A percentile compares a stretch with the other conserved stretches of the same genome.
Conservation (phyloP, 1,140 invertebrate genomes). For the Drosophila malerkotliana region DNA sequence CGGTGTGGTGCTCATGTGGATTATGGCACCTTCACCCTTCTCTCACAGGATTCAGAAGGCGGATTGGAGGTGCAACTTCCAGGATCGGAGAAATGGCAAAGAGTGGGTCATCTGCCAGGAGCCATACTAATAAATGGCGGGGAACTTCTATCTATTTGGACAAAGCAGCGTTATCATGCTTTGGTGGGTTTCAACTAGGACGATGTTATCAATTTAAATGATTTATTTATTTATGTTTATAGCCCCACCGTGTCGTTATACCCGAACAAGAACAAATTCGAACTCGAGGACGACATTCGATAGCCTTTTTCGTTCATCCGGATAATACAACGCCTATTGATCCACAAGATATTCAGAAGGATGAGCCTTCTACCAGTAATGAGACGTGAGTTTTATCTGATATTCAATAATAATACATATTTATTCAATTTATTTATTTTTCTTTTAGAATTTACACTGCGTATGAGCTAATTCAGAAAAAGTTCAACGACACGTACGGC, state of each 20-base stretch:
- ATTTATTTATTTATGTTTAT: slow-evolving; percentile 23
- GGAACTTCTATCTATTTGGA: slow-evolving; percentile 91
- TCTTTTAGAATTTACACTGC: slow-evolving; percentile 86
- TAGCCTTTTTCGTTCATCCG: slow-evolving; percentile 91
- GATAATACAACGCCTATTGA: slow-evolving; percentile 86
- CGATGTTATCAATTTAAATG: neutral
- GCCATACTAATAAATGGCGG: slow-evolving; percentile 92
- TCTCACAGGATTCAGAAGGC: slow-evolving; percentile 89
- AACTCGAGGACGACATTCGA: slow-evolving; percentile 87
- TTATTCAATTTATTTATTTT: neutral
- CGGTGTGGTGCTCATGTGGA: slow-evolving; percentile 90
- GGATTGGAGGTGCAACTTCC: slow-evolving; percentile 87
- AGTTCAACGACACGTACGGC: slow-evolving; percentile 88
- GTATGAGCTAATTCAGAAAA: slow-evolving; percentile 88
- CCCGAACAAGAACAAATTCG: slow-evolving; percentile 87
- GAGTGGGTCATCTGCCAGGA: slow-evolving; percentile 90
- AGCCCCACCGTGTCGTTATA: slow-evolving; percentile 90
- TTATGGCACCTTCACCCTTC: slow-evolving; percentile 90
- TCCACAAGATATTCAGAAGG: slow-evolving; percentile 81
- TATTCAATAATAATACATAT: neutral
- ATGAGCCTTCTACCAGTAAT: slow-evolving; percentile 57
- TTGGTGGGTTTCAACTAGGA: slow-evolving; percentile 85
- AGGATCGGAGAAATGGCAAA: slow-evolving; percentile 89
- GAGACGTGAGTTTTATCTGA: slow-evolving; percentile 61
- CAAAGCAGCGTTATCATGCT: slow-evolving; percentile 88